Conservation (phyloP, 2,888 invertebrate species). For the Diabrotica balteata region DNA sequence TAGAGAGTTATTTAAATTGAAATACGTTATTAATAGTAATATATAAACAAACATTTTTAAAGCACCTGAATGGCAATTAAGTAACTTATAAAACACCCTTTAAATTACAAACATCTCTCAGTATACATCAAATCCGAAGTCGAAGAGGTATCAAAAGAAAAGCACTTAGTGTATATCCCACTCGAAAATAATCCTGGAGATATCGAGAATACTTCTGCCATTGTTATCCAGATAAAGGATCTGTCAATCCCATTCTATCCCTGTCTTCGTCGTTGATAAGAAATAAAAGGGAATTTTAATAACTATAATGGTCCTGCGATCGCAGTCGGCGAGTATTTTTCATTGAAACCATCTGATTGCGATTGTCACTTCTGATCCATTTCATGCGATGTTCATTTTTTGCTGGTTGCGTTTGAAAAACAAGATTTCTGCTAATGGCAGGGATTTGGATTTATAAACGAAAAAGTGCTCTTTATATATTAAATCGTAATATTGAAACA, state of each 20-base stretch:
- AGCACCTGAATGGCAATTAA: no score
- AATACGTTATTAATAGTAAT: no score
- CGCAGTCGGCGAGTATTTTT: slow-evolving; percentile 32
- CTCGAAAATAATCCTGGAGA: slow-evolving; percentile 23
- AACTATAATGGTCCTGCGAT: slow-evolving; percentile 46
- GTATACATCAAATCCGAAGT: no score
- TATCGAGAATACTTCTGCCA: slow-evolving; percentile 28
- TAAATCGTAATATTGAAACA: no score
- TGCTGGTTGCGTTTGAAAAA: slow-evolving; percentile 7
- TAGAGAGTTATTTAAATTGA: no score
- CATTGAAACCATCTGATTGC: slow-evolving; percentile 40
- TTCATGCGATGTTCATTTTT: slow-evolving; percentile 47
- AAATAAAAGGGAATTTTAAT: slow-evolving; percentile 46
- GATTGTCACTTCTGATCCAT: slow-evolving; percentile 50
- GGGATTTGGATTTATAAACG: slow-evolving; percentile 1
- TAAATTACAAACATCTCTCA: no score
- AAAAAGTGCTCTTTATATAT: neutral
- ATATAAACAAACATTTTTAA: no score
- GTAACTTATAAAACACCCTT: no score
- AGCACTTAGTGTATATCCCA: slow-evolving; percentile 21
- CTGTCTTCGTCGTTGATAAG: slow-evolving; percentile 30
- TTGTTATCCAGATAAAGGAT: slow-evolving; percentile 28
- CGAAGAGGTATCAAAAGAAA: slow-evolving; percentile 4
- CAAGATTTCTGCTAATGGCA: slow-evolving; percentile 32
- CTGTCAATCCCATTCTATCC: slow-evolving; percentile 31